phyloP scores from a whole-genome alignment of 2,113 vertebrate genomes.

The Leucopsar rothschildi region DNA sequence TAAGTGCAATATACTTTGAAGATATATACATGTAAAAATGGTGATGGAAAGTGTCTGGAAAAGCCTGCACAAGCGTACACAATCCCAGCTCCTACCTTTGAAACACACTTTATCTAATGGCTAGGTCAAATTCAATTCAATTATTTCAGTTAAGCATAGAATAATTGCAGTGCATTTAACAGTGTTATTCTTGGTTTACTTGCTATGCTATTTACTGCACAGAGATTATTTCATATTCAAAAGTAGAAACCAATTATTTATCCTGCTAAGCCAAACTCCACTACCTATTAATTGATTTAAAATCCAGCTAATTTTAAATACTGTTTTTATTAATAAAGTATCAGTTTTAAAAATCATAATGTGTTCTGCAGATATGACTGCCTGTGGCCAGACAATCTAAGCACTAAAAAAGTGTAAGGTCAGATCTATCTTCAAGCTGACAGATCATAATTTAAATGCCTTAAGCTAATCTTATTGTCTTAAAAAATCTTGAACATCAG shows the following conservation, averaged over 20 bases:
- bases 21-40: background rate
- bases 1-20: background rate
- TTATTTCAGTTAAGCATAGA: background rate
- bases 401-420: constrained; percentile 71
- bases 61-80: background rate
- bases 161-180: background rate
- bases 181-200: background rate
- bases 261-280: background rate
- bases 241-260: background rate
- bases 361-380: constrained; percentile 61
- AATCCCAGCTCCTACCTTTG: background rate
- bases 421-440: constrained; percentile 76
- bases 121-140: background rate
- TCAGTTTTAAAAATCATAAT: constrained; percentile 51
- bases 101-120: background rate
- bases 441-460: constrained; percentile 75
- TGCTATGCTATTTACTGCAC: background rate
- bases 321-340: constrained; percentile 53
- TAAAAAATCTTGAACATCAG: constrained; percentile 80
- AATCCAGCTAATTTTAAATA: constrained; percentile 9
- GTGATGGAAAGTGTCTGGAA: background rate
- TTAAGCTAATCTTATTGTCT: constrained; percentile 76
- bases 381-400: constrained; percentile 65
- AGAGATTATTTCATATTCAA: background rate
- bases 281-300: background rate